Evolutionary conservation across 2,888 invertebrate species (phyloP).

Genomic region (Pristionchus arcanus): DNA sequence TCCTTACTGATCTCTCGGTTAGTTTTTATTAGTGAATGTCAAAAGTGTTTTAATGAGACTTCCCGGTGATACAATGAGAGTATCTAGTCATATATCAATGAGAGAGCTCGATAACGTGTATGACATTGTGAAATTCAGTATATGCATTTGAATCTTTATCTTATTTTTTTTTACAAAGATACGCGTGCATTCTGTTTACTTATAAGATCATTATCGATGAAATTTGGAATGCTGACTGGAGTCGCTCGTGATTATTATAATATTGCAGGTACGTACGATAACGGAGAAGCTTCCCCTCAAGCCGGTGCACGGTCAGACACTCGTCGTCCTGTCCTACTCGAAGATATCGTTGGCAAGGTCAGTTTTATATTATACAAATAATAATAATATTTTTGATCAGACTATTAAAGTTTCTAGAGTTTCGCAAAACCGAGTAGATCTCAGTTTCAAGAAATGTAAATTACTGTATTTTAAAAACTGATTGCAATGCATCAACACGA

Average conservation of each 20-base stretch:
- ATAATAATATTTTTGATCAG: no score
- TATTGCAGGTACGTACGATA: constrained; percentile 84
- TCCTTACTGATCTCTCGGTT: constrained; percentile 90
- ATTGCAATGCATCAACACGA: no score
- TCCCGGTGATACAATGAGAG: no score
- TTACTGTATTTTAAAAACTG: no score
- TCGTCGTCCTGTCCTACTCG: constrained; percentile 94
- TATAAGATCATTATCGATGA: background rate
- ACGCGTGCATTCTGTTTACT: no score
- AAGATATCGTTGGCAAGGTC: constrained; percentile 87
- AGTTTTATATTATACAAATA: background rate
- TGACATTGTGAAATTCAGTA: background rate
- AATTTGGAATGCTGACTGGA: background rate
- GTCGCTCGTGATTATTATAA: background rate
- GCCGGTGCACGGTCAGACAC: constrained; percentile 95
- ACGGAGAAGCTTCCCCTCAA: constrained; percentile 93
- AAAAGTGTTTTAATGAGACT: background rate
- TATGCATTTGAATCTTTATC: background rate
- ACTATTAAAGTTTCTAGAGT: no score
- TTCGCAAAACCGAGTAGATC: no score
- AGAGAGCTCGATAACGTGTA: background rate
- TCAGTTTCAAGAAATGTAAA: no score
- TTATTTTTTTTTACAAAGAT: no score
- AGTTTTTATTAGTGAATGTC: constrained; percentile 80
- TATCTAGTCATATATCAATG: no score